A percentile compares a stretch with the other conserved stretches of the same genome.
Evolutionary conservation across 1,140 invertebrate genomes (phyloP).

Genomic region (Choristoneura fumiferana): DNA sequence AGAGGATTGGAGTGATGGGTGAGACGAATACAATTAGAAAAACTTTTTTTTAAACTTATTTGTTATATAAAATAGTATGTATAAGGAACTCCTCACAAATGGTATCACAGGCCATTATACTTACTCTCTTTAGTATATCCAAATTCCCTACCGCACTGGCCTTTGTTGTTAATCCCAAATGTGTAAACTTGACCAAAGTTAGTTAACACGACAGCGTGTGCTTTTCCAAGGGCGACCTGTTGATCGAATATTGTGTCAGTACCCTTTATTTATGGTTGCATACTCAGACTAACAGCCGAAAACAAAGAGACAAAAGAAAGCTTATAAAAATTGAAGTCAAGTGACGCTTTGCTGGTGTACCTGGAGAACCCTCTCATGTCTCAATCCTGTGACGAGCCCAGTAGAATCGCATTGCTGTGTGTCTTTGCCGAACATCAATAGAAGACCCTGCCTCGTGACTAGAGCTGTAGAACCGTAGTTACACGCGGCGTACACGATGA

Average conservation of each 20-base stretch:
- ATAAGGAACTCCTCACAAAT: too few species aligned
- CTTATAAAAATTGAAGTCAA: slow-evolving; percentile 18
- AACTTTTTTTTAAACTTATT: too few species aligned
- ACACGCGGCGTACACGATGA: slow-evolving; percentile 90
- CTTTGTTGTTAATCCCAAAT: slow-evolving; percentile 98
- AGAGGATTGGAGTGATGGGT: too few species aligned
- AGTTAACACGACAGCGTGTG: slow-evolving; percentile 93
- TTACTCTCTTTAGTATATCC: slow-evolving; percentile 82
- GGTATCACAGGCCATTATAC: too few species aligned
- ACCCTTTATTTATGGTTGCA: too few species aligned
- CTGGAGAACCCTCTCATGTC: slow-evolving; percentile 88
- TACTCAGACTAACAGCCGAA: too few species aligned
- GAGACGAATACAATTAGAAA: too few species aligned
- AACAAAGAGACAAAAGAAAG: slow-evolving; percentile 1
- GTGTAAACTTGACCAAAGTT: slow-evolving; percentile 95
- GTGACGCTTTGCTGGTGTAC: slow-evolving; percentile 29
- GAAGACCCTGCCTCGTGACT: slow-evolving; percentile 91
- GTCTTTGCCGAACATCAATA: slow-evolving; percentile 98
- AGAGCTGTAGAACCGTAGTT: slow-evolving; percentile 97
- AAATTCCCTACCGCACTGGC: slow-evolving; percentile 96
- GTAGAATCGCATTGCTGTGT: slow-evolving; percentile 90
- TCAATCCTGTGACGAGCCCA: slow-evolving; percentile 85
- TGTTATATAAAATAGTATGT: too few species aligned
- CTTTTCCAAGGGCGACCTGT: slow-evolving; percentile 95
- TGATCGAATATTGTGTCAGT: slow-evolving; percentile 1